phyloP scores from a whole-genome alignment of 2,888 invertebrate species.

The Myathropa florea region DNA sequence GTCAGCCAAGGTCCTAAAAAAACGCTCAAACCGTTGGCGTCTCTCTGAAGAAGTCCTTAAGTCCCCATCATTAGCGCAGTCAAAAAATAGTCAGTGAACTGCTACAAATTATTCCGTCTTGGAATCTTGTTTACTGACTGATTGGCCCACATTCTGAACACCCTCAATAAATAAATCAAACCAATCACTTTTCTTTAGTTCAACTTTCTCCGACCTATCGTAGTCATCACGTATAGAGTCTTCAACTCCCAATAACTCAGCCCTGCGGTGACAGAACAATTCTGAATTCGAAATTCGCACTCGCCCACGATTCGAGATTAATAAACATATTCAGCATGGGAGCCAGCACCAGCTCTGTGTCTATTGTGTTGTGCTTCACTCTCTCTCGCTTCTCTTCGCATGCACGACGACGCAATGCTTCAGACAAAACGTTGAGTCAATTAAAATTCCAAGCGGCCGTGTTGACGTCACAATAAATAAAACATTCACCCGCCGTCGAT shows the following conservation, averaged over 20 bases:
- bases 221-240: background rate
- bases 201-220: slow-evolving; percentile 1
- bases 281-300: slow-evolving; percentile 56
- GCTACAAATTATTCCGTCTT: background rate
- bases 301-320: slow-evolving; percentile 39
- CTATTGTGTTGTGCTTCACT: background rate
- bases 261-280: slow-evolving; percentile 44
- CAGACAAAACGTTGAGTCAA: slow-evolving; percentile 14
- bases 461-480: slow-evolving; percentile 46
- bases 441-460: slow-evolving; percentile 44
- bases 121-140: background rate
- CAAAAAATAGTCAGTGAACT: background rate
- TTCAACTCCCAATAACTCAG: background rate
- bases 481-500: background rate
- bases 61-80: background rate
- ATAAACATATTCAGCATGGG: slow-evolving; percentile 47
- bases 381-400: background rate
- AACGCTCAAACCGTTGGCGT: too few relatives aligned
- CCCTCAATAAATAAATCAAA: background rate
- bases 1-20: too few relatives aligned
- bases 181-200: background rate
- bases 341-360: slow-evolving; percentile 5
- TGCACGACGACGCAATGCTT: background rate
- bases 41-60: background rate
- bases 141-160: background rate